Evolutionary conservation across 1,140 invertebrate species (phyloP), one percentile per base, ranked within the genome.

Genomic region (Ruditapes philippinarum): DNA sequence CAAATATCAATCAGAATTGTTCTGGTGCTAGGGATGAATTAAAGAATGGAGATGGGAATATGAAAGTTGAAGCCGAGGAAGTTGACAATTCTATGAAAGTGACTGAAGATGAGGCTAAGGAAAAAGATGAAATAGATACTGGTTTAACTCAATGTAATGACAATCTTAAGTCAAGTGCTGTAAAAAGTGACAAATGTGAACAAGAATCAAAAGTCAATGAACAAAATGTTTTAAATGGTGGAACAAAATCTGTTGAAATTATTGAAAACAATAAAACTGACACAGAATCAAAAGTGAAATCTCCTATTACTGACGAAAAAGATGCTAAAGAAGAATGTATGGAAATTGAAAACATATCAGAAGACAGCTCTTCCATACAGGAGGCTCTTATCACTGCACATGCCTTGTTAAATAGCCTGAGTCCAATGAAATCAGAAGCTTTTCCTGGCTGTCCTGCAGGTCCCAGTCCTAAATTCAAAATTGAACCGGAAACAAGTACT

Each of bases 311-410:
- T 1, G n/a, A 0, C 19, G n/a, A 76, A 40, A 33, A 49, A 11
- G 31, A 22, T 40, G 3, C 7, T 1, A 49, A 14, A 49, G 40
- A 76, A 49, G 45, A 51, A 51, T 3, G 28, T 51, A 78, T 78
- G 74, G 49, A 54, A 51, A 22, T 22, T 51, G 74, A 78, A 33
- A 49, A 54, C 17, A 38, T 54, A 22, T 51, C 45, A 17, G 74
- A 86, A 40, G 83, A 86, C 3, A 76, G 51, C 36, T 54, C 38
- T 28, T 74, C 68, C 17, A 62, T 86, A 17, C 38, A 42, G 42
- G 83, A 86, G 70, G 83, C 83, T 38, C 42, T 86, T 33, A 86
- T 36, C 17, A 38, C 25, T 22, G 68, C 83, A 38, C 83, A 86
- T 62, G 57, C 83, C 0, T 62, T 86, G 36, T 51, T 86, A 22